A percentile compares a stretch with the other conserved stretches of the same genome.
Conservation (phyloP, 2,888 invertebrate species). For the Drosophila basisetae region DNA sequence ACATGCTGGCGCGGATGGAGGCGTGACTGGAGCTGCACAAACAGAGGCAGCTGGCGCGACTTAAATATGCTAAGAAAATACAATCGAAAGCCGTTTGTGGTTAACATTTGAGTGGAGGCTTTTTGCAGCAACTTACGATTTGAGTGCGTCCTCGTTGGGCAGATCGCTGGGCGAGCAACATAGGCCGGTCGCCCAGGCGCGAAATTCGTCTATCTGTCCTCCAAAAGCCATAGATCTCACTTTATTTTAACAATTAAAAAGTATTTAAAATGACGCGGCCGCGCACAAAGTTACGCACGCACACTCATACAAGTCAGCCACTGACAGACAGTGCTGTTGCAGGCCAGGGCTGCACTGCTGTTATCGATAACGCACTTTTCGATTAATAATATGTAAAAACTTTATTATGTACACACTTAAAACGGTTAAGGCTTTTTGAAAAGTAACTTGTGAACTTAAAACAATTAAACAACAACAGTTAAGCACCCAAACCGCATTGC, state of each 20-base stretch:
- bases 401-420: conserved; percentile 61
- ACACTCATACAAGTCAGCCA: conserved; percentile 4
- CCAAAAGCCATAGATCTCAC: conserved; percentile 44
- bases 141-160: conserved; percentile 82
- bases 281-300: conserved; percentile 25
- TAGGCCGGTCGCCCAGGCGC: conserved; percentile 81
- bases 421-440: conserved; percentile 17
- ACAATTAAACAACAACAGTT: conserved; percentile 17
- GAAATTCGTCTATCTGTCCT: conserved; percentile 76
- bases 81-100: neutral
- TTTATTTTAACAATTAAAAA: neutral
- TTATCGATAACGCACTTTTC: conserved; percentile 17
- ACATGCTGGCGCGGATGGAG: conserved; percentile 82
- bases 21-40: conserved; percentile 78
- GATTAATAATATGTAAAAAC: conserved; percentile 21
- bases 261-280: conserved; percentile 33
- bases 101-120: neutral
- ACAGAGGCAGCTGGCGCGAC: conserved; percentile 79
- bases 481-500: conserved; percentile 80
- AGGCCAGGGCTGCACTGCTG: conserved; percentile 14
- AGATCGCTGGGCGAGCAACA: conserved; percentile 78
- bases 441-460: conserved; percentile 8
- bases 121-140: conserved; percentile 72
- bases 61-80: conserved; percentile 80
- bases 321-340: conserved; percentile 1